A percentile compares a stretch with the other conserved stretches of the same genome.
Evolutionary conservation across 2,113 vertebrate genomes (phyloP).

Genomic region (Amblyopsis rosae): DNA sequence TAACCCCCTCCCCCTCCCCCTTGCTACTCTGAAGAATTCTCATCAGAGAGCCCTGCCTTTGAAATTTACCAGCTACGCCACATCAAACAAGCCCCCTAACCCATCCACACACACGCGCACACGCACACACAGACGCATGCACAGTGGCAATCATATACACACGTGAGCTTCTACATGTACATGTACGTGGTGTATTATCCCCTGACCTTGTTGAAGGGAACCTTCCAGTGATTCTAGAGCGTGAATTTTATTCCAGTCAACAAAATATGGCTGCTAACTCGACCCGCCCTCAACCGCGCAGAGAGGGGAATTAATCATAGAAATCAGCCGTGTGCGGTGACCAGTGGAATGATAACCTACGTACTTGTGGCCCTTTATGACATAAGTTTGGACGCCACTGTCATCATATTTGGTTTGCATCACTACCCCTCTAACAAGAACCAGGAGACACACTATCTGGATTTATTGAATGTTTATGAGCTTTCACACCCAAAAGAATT

Average conservation of each 20-base stretch:
- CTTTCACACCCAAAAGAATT: conserved; percentile 52
- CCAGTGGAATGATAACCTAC: too few species aligned
- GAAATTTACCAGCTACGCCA: conserved; percentile 75
- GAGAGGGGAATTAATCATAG: too few species aligned
- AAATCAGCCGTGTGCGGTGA: too few species aligned
- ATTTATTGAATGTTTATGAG: conserved; percentile 57
- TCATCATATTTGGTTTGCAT: conserved; percentile 29
- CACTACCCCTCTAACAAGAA: conserved; percentile 27
- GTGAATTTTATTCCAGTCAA: too few species aligned
- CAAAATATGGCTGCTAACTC: too few species aligned
- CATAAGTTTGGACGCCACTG: neutral
- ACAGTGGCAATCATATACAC: conserved; percentile 50
- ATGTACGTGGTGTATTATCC: conserved; percentile 40
- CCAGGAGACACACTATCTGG: conserved; percentile 40
- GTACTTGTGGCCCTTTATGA: too few species aligned
- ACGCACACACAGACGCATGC: neutral
- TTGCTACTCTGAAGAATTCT: conserved; percentile 74
- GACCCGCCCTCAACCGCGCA: too few species aligned
- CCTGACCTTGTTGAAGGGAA: conserved; percentile 65
- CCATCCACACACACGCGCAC: conserved; percentile 24
- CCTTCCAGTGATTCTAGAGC: conserved; percentile 50
- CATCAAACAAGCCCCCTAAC: conserved; percentile 70
- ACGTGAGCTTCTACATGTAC: conserved; percentile 58
- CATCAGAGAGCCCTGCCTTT: conserved; percentile 74
- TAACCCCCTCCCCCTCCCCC: conserved; percentile 50